Base-by-base conservation (phyloP, 2,888 invertebrate species). In the Crocallis elinguaria region DNA sequence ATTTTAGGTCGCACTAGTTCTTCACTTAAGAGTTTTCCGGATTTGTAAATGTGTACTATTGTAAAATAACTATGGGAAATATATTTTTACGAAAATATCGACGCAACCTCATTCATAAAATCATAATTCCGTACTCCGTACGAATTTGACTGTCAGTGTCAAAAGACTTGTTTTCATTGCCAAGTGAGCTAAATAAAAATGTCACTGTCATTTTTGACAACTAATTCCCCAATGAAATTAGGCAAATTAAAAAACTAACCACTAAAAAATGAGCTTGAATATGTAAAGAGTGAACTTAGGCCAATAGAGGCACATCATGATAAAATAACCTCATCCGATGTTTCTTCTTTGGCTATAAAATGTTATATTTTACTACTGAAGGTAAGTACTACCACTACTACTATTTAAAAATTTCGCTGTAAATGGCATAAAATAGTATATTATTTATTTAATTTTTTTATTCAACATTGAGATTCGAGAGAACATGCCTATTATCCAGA, bases 61-160 rank as follows among this genome's bases (percentile, higher is more conserved):
- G 13, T 19, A 27, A 46, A 46, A 51, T 54, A 35, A 48, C 50
- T 36, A 29, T 45, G 49, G 45, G 36, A 46, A 57, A 64, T 69
- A 65, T 59, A 75, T 69, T 80, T 77, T 75, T 73, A 76, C 55
- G 65, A 70, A 66, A 67, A 74, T 69, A 76, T 76, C 66, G 71
- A 71, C 57, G 62, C 74, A 79, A 80, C 73, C 69, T 64, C 75
- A 79, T 75, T 79, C 80, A 73, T 79, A 75, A 30, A 70, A 75
- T 75, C 12, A 13, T 30, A 7, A 30, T 30, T 4, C 13, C 1
- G 12, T 32, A n/a, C n/a, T 19, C 19, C 74, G 73, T 78, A 75
- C 75, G 66, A 67, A 60, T 69, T 69, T 62, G n/a, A n/a, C n/a
- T n/a, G n/a, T n/a, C n/a, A n/a, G 73, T 81, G 79, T 79, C 80